Evolutionary conservation across 2,797 vertebrate species (phyloP), one percentile per base, ranked within the genome.

Genomic region (Antrozous pallidus): DNA sequence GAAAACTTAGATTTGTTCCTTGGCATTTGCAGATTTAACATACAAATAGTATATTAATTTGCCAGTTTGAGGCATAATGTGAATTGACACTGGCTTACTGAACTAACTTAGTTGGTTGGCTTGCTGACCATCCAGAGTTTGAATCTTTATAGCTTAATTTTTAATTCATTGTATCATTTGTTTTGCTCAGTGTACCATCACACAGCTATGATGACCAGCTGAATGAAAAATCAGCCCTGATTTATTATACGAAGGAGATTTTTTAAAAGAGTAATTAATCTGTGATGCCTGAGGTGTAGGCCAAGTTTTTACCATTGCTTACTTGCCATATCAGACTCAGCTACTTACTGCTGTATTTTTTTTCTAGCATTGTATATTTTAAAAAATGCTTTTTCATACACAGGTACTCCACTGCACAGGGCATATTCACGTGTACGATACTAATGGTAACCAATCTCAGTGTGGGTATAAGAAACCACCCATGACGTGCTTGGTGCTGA

Each of bases 371-470:
- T 73, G 9, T 47, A 79, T 70, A 8, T 54, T 69, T 42, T 24
- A 0, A 33, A 42, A 49, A 75, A 80, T 84, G 16, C n/a, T 86
- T 86, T 95, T 88, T 83, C 24, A 84, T 84, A 42, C 0, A 0
- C 58, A 99, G 99, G 99, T 99, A 82, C 98, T 99, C 88, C 99
- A 99, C 95, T 99, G 99, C 98, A 99, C 99, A 5, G 99, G 99
- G 36, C 99, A 99, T 67, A 98, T 99, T 74, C 99, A 98, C 20
- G 98, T 99, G 18, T 98, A 99, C 0, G 98, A 99, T 78, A 96
- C 96, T 38, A 97, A 97, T 8, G 96, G 96, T 67, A 98, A 98
- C 95, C 98, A 98, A 65, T 98, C 97, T 73, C 96, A 98, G 84
- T 98, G 98, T 1, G 99, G 98, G 2, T 98, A 98, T 95, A 99